Evolutionary conservation across 2,113 vertebrate genomes (phyloP).

Genomic region (Phaethon lepturus): DNA sequence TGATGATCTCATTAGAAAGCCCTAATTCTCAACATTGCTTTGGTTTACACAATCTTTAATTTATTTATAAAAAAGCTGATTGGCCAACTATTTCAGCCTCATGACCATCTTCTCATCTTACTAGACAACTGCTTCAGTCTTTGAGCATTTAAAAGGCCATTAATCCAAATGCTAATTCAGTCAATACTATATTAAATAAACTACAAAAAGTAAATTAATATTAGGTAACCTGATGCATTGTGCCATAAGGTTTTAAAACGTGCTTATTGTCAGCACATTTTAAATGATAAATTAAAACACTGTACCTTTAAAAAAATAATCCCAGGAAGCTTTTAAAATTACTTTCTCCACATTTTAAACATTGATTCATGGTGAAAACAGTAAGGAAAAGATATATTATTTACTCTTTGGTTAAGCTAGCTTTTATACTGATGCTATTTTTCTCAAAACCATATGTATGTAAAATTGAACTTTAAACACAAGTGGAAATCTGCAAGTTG

Average conservation of each 20-base stretch:
- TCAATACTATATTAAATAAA: slow-evolving; percentile 76
- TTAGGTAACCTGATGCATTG: slow-evolving; percentile 60
- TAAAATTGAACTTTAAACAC: neutral
- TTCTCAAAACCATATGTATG: neutral
- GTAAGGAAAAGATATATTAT: neutral
- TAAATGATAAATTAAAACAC: slow-evolving; percentile 46
- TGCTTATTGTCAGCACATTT: slow-evolving; percentile 52
- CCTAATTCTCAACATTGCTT: slow-evolving; percentile 44
- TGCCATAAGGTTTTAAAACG: slow-evolving; percentile 46
- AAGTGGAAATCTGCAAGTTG: neutral
- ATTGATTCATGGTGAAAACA: slow-evolving; percentile 12
- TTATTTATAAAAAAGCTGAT: slow-evolving; percentile 59
- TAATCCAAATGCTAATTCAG: slow-evolving; percentile 77
- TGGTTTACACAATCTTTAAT: slow-evolving; percentile 41
- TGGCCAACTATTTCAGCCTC: slow-evolving; percentile 47
- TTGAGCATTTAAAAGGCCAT: slow-evolving; percentile 72
- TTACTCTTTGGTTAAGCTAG: neutral
- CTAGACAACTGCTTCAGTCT: slow-evolving; percentile 37
- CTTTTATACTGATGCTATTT: neutral
- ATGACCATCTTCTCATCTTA: slow-evolving; percentile 10
- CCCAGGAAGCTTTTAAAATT: slow-evolving; percentile 12
- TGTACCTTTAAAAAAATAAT: neutral
- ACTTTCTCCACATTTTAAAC: slow-evolving; percentile 23
- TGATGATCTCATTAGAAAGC: slow-evolving; percentile 57
- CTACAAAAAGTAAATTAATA: slow-evolving; percentile 79